Evolutionary conservation across 2,113 vertebrate species (phyloP).

Genomic region (Sakesphorus luctuosus): DNA sequence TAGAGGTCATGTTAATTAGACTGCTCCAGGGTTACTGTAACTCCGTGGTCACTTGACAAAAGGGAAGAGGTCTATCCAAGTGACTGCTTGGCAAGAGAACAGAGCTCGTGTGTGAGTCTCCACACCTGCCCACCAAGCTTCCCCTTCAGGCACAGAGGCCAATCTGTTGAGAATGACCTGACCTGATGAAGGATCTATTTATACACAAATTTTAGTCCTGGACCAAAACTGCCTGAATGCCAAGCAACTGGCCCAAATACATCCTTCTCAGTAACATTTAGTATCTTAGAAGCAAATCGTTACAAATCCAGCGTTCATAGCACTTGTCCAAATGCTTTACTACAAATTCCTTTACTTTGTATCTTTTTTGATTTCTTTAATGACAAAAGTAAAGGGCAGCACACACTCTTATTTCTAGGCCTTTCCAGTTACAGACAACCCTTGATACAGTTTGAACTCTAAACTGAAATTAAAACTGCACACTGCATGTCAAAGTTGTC

Average conservation of each 20-base stretch:
- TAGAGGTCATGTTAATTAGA: slow-evolving; percentile 64
- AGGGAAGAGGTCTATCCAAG: slow-evolving; percentile 22
- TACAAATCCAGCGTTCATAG: neutral
- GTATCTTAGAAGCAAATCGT: neutral
- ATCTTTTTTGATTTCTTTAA: neutral
- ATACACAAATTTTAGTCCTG: neutral
- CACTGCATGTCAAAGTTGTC: neutral
- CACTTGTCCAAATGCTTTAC: neutral
- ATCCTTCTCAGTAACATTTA: neutral
- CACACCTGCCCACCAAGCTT: slow-evolving; percentile 19
- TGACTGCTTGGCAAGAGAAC: slow-evolving; percentile 13
- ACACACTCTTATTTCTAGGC: neutral
- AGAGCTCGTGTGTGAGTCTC: neutral
- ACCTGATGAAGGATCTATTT: slow-evolving; percentile 37
- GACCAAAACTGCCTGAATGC: neutral
- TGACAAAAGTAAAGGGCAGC: neutral
- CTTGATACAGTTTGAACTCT: neutral
- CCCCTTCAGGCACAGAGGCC: slow-evolving; percentile 54
- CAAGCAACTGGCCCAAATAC: neutral
- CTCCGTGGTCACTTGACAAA: slow-evolving; percentile 33
- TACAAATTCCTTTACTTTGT: neutral
- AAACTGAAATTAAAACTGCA: slow-evolving; percentile 4
- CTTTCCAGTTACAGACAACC: slow-evolving; percentile 16
- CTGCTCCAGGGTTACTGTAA: slow-evolving; percentile 61
- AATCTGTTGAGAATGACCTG: slow-evolving; percentile 58